Base-by-base conservation (phyloP, 2,888 invertebrate species). In the Malthinus flaveolus region DNA sequence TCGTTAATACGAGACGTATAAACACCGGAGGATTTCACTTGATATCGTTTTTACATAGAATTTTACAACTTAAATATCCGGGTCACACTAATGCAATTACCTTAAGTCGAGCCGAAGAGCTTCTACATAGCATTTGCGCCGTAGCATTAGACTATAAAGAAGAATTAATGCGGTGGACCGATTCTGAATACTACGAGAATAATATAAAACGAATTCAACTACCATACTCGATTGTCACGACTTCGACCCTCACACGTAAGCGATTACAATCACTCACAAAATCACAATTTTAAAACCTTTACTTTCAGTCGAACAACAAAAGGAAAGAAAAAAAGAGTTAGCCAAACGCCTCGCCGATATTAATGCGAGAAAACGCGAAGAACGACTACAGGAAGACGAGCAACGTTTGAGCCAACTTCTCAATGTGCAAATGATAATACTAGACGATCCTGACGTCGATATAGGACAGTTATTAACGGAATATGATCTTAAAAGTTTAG, bases 11-110 rank as follows among this genome's bases (percentile, higher is more conserved):
- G 11, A 85, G 94, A 39, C 84, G 96, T 64, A 87, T 97, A 46
- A 95, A 95, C 79, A 82, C 94, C 58, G 93, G 93, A 70, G 96
- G 96, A 32, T 89, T 86, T 74, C 93, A 95, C 77, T 86, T 96
- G 67, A 88, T 90, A 58, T 84, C 84, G 35, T 96, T 92, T 74
- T 82, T 97, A 74, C 93, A 94, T 76, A 85, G 93, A 60, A 82
- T 96, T 46, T 82, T 97, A 35, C 96, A 97, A 78, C 82, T 97
- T 35, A 96, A 96, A 75, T 96, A 96, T 78, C 95, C 97, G 0
- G 91, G 91, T 0, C 96, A 96, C 79, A 85, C 92, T 0, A 90
- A 90, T 73, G 89, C 93, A 0, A 89, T 97, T 61, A 93, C 94
- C 0, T 85, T 91, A 66, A 92, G 91, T 56, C 83, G 95, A 61